phyloP scores from a whole-genome alignment of 2,888 invertebrate species.

The Anthophora plumipes region DNA sequence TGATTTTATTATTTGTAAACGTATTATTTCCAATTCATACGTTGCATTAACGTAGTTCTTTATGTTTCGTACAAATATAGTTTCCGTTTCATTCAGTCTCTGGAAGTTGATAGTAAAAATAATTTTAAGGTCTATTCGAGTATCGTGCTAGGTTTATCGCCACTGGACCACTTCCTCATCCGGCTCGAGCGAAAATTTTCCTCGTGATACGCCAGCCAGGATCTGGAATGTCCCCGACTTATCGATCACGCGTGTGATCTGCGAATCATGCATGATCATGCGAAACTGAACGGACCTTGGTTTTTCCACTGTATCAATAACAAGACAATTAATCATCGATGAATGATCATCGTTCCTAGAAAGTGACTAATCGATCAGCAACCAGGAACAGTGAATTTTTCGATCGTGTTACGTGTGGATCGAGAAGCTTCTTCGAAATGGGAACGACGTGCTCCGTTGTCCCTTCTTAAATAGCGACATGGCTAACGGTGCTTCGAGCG shows the following conservation, averaged over 20 bases:
- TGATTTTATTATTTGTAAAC: too few relatives aligned
- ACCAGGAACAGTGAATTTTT: neutral
- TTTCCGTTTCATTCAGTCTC: neutral
- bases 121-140: slow-evolving; percentile 15
- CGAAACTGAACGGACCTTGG: neutral
- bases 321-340: neutral
- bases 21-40: too few relatives aligned
- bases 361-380: neutral
- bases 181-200: slow-evolving; percentile 59
- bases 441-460: slow-evolving; percentile 16
- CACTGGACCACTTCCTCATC: slow-evolving; percentile 69
- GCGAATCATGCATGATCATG: slow-evolving; percentile 17
- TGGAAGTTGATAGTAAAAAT: neutral
- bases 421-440: neutral
- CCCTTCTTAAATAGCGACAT: slow-evolving; percentile 28
- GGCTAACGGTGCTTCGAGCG: slow-evolving; percentile 52
- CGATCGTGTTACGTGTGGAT: neutral
- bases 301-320: neutral
- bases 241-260: slow-evolving; percentile 41
- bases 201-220: slow-evolving; percentile 45
- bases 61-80: too few relatives aligned
- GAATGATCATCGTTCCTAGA: neutral
- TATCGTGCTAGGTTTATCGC: slow-evolving; percentile 56
- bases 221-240: slow-evolving; percentile 38
- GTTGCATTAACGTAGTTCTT: too few relatives aligned